A percentile compares a stretch with the other conserved stretches of the same genome.
These are phyloP conservation scores for Emydoidea blandingii DNA, from an alignment of 2,797 vertebrate genomes.

Conservation along the genomic window DNA sequence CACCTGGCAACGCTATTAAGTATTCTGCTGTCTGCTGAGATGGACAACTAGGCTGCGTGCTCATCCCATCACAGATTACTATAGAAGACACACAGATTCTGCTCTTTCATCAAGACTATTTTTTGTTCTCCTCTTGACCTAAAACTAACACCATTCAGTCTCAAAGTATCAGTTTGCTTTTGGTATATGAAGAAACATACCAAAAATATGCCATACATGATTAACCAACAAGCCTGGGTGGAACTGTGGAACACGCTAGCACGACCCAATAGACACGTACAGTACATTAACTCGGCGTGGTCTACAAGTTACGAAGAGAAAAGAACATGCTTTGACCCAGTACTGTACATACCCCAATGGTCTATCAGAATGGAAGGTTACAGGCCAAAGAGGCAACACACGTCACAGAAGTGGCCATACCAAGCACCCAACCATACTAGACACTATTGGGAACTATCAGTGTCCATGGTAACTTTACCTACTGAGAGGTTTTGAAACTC, in stretches of 20 bases:
- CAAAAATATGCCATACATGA: not conserved
- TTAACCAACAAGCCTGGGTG: not conserved
- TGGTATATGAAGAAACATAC: not conserved
- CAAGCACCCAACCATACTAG: not conserved
- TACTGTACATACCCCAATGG: too few species aligned
- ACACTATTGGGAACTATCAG: not conserved
- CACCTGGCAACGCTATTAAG: too few species aligned
- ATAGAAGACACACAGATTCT: not conserved
- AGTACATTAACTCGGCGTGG: accelerated
- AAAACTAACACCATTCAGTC: not conserved
- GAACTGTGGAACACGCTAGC: accelerated
- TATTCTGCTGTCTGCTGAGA: too few species aligned
- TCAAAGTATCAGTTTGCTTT: not conserved
- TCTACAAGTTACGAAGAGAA: too few species aligned
- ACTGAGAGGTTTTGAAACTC: not conserved
- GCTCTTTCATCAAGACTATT: not conserved
- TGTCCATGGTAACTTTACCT: not conserved
- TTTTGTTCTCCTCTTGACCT: not conserved
- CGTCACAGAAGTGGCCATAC: not conserved
- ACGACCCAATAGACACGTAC: not conserved
- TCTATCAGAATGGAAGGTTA: not conserved
- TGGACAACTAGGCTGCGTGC: not conserved
- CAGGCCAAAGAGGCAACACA: not conserved
- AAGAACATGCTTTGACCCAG: too few species aligned
- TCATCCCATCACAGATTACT: not conserved